Evolutionary conservation across 1,140 invertebrate genomes (phyloP).

Genomic region (Delia radicum): DNA sequence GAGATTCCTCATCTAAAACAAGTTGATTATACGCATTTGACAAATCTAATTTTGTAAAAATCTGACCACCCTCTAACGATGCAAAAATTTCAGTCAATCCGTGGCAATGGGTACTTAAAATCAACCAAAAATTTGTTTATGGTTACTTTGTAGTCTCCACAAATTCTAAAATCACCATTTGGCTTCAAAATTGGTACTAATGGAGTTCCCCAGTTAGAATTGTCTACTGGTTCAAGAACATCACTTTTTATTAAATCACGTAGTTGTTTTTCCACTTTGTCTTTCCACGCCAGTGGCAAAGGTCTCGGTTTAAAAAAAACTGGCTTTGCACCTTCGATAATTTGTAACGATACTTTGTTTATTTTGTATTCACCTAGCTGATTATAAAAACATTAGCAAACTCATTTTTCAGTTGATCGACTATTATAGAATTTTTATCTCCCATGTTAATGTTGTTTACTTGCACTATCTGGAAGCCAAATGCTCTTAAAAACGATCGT

Average conservation of each 20-base stretch:
- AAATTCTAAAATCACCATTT: no score
- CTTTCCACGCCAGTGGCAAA: conserved; percentile 24
- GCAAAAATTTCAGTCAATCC: conserved; percentile 47
- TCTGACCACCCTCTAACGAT: conserved; percentile 36
- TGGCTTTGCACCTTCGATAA: neutral
- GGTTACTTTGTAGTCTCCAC: no score
- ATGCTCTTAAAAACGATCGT: conserved; percentile 21
- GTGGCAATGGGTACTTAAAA: conserved; percentile 50
- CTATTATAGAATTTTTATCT: neutral
- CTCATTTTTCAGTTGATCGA: neutral
- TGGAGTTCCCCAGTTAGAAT: conserved; percentile 27
- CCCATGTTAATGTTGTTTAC: neutral
- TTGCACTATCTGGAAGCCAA: neutral
- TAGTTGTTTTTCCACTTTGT: conserved; percentile 33
- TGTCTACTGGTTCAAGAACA: neutral
- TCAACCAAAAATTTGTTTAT: no score
- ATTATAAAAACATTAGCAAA: conserved; percentile 1
- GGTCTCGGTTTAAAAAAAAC: conserved; percentile 15
- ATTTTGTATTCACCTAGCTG: neutral
- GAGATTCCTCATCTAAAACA: conserved; percentile 36
- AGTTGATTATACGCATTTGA: conserved; percentile 43
- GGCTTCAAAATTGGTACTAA: no score
- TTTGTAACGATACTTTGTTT: neutral
- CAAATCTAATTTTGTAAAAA: conserved; percentile 52
- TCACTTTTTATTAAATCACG: conserved; percentile 40